A percentile compares a stretch with the other conserved stretches of the same genome.
phyloP scores from a whole-genome alignment of 2,888 invertebrate species.

The Oscheius sp. region DNA sequence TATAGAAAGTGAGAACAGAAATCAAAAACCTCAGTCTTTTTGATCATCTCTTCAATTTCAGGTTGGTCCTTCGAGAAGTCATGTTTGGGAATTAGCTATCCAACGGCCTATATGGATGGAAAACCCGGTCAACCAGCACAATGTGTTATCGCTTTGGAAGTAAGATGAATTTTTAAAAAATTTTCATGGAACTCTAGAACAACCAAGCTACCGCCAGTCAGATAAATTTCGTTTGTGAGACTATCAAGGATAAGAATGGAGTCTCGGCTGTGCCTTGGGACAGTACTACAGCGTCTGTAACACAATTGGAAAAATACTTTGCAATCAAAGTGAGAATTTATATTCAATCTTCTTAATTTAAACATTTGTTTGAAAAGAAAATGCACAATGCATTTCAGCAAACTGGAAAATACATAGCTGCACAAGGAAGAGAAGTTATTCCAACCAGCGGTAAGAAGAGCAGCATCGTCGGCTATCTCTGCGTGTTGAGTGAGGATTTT shows the following conservation, averaged over 20 bases:
- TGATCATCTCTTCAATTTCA: not conserved
- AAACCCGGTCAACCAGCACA: slow-evolving; percentile 3
- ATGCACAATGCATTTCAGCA: slow-evolving; percentile 10
- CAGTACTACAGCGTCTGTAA: slow-evolving; percentile 3
- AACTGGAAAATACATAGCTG: slow-evolving; percentile 17
- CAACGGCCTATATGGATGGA: slow-evolving; percentile 21
- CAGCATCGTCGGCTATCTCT: not conserved
- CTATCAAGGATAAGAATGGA: slow-evolving; percentile 11
- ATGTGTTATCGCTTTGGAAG: slow-evolving; percentile 19
- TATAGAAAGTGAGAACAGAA: not conserved
- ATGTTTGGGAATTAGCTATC: slow-evolving; percentile 11
- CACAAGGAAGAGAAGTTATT: not conserved
- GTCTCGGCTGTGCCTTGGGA: not conserved
- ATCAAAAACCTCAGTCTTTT: not conserved
- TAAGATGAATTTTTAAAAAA: not conserved
- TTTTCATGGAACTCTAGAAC: not conserved
- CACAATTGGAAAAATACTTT: slow-evolving; percentile 19
- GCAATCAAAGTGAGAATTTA: slow-evolving; percentile 6
- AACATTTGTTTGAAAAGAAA: not conserved
- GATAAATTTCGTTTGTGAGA: not conserved
- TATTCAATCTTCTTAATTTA: not conserved
- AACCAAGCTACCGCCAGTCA: not conserved
- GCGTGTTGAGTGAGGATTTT: slow-evolving; percentile 14
- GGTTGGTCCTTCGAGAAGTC: slow-evolving; percentile 24
- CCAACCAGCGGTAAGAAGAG: slow-evolving; percentile 19